A percentile compares a stretch with the other conserved stretches of the same genome.
Conservation (phyloP, 2,888 invertebrate genomes). For the Ceraclea dissimilis region DNA sequence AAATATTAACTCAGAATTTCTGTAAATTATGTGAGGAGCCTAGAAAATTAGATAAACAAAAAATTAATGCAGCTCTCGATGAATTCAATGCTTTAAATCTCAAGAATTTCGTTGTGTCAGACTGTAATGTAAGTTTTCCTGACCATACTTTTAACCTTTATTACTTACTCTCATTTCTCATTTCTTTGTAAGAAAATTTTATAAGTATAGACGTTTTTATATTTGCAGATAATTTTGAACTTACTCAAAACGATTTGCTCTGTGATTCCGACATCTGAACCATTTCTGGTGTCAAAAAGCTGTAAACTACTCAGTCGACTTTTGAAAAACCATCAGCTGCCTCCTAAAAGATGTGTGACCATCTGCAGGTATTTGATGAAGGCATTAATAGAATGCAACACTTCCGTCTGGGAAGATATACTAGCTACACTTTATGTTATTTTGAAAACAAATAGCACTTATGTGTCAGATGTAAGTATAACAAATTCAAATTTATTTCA, state of each 20-base stretch:
- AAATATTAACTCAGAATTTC: slow-evolving; percentile 31
- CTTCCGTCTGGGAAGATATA: slow-evolving; percentile 31
- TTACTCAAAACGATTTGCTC: slow-evolving; percentile 35
- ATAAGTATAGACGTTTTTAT: no score
- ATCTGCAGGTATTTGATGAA: slow-evolving; percentile 35
- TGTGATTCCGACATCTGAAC: slow-evolving; percentile 34
- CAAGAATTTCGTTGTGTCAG: slow-evolving; percentile 29
- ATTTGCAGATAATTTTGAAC: slow-evolving; percentile 20
- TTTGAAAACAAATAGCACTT: slow-evolving; percentile 31
- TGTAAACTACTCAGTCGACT: slow-evolving; percentile 35
- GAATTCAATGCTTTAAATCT: slow-evolving; percentile 58
- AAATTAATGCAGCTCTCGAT: slow-evolving; percentile 49
- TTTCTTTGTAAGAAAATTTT: no score
- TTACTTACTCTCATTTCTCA: no score
- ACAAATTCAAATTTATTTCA: no score
- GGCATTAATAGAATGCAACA: slow-evolving; percentile 31
- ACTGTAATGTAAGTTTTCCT: slow-evolving; percentile 32
- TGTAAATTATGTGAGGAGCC: slow-evolving; percentile 34
- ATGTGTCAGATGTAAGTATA: slow-evolving; percentile 22
- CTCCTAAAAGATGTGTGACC: slow-evolving; percentile 33
- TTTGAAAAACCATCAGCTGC: slow-evolving; percentile 32
- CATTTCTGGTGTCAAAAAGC: slow-evolving; percentile 34
- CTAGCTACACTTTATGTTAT: slow-evolving; percentile 35
- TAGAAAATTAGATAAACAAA: slow-evolving; percentile 41
- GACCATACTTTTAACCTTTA: background rate